Percentiles rank a stretch among this genome's conserved stretches.
Conservation (phyloP, 2,113 vertebrate species). For the Epinephelus fuscoguttatus region DNA sequence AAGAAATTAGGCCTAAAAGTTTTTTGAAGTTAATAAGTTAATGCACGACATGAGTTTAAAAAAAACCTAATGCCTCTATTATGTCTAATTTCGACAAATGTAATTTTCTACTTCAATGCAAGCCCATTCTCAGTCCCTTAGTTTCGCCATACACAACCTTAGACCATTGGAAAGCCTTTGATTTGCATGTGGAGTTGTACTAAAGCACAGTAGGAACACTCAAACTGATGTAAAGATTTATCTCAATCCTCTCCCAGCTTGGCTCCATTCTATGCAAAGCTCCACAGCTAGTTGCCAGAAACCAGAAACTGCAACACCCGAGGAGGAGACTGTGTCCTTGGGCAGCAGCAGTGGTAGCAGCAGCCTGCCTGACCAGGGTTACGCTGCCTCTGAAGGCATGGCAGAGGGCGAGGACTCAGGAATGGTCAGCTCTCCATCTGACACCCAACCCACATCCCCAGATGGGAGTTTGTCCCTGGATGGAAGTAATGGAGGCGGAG, state of each 20-base stretch:
- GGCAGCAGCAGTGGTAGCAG: slow-evolving; percentile 82
- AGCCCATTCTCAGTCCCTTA: background rate
- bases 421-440: slow-evolving; percentile 87
- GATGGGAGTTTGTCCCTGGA: slow-evolving; percentile 80
- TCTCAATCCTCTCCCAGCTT: slow-evolving; percentile 81
- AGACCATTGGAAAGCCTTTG: background rate
- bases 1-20: background rate
- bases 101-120: background rate
- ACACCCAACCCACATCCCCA: slow-evolving; percentile 88
- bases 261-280: slow-evolving; percentile 77
- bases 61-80: background rate
- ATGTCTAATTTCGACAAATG: background rate
- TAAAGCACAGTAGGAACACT: background rate
- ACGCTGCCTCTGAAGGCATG: slow-evolving; percentile 89
- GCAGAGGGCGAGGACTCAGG: slow-evolving; percentile 90
- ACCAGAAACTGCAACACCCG: slow-evolving; percentile 69
- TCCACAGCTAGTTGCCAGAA: slow-evolving; percentile 54
- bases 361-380: slow-evolving; percentile 85
- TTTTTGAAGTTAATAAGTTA: background rate
- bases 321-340: slow-evolving; percentile 88
- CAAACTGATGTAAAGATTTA: background rate
- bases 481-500: background rate
- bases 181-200: slow-evolving; percentile 7
- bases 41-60: slow-evolving; percentile 8
- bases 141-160: background rate